Evolutionary conservation across 2,888 invertebrate species (phyloP), one percentile per base, ranked within the genome.

Genomic region (Allolobophora icterica): DNA sequence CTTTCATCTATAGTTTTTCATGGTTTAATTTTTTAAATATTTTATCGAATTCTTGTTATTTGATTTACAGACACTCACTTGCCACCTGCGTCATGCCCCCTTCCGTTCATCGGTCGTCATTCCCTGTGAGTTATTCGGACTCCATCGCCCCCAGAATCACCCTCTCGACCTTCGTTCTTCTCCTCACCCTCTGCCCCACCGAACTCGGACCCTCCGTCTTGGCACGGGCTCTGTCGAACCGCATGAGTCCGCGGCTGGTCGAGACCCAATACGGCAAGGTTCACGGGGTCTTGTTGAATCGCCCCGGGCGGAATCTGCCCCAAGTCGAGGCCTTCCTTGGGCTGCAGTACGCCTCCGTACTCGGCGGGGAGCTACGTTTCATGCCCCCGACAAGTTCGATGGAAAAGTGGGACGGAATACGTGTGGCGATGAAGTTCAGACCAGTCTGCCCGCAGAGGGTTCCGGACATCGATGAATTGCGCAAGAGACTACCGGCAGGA

Each of bases 351-450:
- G 99, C 98, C 45, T 98, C 98, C 90, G 97, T 99, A 38, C 98
- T 98, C 52, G 96, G 97, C 87, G 98, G 98, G 17, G 97, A 97
- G 91, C 96, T 99, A 92, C 96, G 99, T 92, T 99, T 99, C 95
- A 98, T 99, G 98, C 98, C 98, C 98, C 99, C 42, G 35, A 98
- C 98, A 38, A 98, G 97, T 92, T 98, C 98, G 45, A 97, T 98
- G 91, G 97, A 98, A 58, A 94, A 94, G 95, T 96, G 98, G 98
- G 91, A 92, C 34, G 93, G 92, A 11, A 89, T 92, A 33, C 90
- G 91, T 30, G 92, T 94, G 11, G 94, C 94, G 15, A 90, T 93
- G n/a, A 92, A 93, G 89, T 98, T 98, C 94, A 97, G 97, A 84
- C 96, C 98, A 24, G 98, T 98, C 58, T 99, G 99, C 95, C 98